Percentiles rank a stretch among this genome's conserved stretches.
These are phyloP conservation scores for Scelioninae gen. 1 DNA, from an alignment of 2,888 invertebrate genomes.

Conservation along the genomic window DNA sequence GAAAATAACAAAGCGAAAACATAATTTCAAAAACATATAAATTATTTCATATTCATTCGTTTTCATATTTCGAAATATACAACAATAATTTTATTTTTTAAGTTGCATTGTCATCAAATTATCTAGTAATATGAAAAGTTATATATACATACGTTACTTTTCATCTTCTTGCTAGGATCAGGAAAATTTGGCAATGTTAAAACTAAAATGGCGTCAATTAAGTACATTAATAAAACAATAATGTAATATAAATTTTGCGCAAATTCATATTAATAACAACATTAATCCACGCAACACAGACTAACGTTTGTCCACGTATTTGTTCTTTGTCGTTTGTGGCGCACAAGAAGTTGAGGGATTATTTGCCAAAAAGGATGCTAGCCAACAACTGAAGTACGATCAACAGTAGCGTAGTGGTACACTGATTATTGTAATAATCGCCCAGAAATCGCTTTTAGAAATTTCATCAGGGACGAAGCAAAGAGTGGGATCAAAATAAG, in stretches of 20 bases:
- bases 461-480: constrained; percentile 73
- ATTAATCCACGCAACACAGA: constrained; percentile 7
- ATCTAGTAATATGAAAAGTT: neutral
- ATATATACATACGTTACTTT: constrained; percentile 13
- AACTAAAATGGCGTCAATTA: constrained; percentile 6
- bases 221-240: constrained; percentile 20
- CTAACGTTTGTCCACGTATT: constrained; percentile 11
- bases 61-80: too few species aligned
- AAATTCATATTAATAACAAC: constrained; percentile 7
- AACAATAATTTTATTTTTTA: too few species aligned
- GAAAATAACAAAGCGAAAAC: too few species aligned
- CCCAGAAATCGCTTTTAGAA: constrained; percentile 80
- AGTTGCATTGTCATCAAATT: too few species aligned
- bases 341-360: constrained; percentile 36
- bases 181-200: constrained; percentile 22
- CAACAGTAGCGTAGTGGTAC: constrained; percentile 62
- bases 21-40: too few species aligned
- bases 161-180: constrained; percentile 15
- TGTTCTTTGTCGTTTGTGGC: constrained; percentile 8
- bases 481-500: constrained; percentile 69
- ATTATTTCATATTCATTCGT: too few species aligned
- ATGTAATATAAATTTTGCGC: constrained; percentile 5
- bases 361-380: constrained; percentile 80
- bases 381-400: constrained; percentile 79
- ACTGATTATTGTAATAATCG: constrained; percentile 79